Percentiles rank a stretch among this genome's conserved stretches.
Conservation (phyloP, 2,888 invertebrate genomes). For the Pristionchus fissidentatus region DNA sequence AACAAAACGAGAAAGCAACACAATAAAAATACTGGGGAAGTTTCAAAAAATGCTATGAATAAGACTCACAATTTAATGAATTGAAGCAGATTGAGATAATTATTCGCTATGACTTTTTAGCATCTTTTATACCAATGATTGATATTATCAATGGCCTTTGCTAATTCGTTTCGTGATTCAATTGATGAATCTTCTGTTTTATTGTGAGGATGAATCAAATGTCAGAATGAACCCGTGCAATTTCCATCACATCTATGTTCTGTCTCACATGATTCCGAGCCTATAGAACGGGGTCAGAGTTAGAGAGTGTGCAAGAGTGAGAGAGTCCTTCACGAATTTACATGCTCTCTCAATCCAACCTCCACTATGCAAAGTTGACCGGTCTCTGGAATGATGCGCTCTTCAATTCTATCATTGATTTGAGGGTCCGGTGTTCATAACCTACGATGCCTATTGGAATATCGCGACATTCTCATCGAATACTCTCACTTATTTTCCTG, state of each 20-base stretch:
- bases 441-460: conserved; percentile 73
- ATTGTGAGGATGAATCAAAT: no score
- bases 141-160: no score
- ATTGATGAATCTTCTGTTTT: no score
- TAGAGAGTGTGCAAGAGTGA: no score
- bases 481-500: conserved; percentile 58
- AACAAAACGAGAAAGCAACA: neutral
- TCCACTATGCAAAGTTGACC: no score
- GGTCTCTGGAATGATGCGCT: neutral
- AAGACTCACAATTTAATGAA: neutral
- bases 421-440: conserved; percentile 67
- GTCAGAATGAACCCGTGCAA: no score
- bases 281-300: no score
- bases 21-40: neutral
- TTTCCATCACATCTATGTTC: no score
- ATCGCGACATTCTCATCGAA: conserved; percentile 66
- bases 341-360: no score
- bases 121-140: neutral
- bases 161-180: no score
- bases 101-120: neutral
- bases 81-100: neutral
- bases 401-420: neutral
- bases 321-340: no score
- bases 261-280: no score
- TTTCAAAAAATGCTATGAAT: neutral